Evolutionary conservation across 1,140 invertebrate genomes (phyloP), one percentile per base, ranked within the genome.

Genomic region (Drosophila grimshawi): DNA sequence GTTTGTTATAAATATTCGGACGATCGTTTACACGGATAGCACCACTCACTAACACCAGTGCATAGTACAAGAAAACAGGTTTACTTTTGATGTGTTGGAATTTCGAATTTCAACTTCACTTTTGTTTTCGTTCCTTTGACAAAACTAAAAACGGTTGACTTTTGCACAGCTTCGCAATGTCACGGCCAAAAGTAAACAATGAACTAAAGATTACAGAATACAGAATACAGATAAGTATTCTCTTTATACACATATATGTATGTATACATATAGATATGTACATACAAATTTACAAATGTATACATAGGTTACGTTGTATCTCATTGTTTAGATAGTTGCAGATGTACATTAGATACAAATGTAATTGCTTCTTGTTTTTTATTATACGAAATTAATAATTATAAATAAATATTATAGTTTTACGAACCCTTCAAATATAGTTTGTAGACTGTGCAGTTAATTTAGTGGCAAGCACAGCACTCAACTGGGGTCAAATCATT

Each of bases 71-170:
- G 5, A 82, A 82, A 82, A 80, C 76, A 64, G 81, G 80, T 82
- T 83, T 81, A 46, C 11, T 41, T 60, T 5, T 35, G 19, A 19
- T 33, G 35, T 39, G 52, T 37, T 39, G 11, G 64, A 60, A 78
- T 78, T 19, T 19, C 19, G 37, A 63, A 61, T 59, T 70, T 63
- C 51, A 76, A 86, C 67, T 82, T 86, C 71, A 83, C 81, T 86
- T 88, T 86, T 86, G 71, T 82, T 88, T 86, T 86, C 78, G 69
- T 55, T 61, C 32, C 29, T 19, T 19, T 19, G 19, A 19, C 49
- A 19, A 53, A 43, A 46, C 41, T 11, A 63, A n/a, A 70, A 68
- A 78, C 46, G 57, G 70, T 68, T 86, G 78, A 81, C 75, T 82
- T 81, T 86, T 66, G 6, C 37, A 6, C 52, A 52, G 46, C 55